These are phyloP conservation scores for Dromiciops gliroides DNA, from an alignment of 2,113 vertebrate species.

Conservation along the genomic window DNA sequence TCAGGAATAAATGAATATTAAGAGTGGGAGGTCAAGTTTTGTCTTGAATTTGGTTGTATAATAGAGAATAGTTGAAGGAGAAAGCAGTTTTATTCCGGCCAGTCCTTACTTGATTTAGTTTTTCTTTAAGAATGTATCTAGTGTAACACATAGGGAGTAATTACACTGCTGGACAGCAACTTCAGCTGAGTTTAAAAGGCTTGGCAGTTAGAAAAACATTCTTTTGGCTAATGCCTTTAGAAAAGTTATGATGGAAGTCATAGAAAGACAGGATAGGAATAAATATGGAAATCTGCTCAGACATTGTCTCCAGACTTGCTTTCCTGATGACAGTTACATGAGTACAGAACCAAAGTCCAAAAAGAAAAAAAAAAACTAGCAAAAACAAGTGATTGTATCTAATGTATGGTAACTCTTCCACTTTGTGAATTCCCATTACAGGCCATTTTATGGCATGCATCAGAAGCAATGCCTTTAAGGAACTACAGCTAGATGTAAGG, in stretches of 20 bases:
- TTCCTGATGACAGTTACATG: constrained; percentile 53
- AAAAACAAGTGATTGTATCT: constrained; percentile 43
- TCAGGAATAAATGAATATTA: neutral
- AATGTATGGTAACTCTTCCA: constrained; percentile 49
- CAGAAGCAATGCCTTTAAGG: constrained; percentile 39
- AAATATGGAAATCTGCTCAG: constrained; percentile 53
- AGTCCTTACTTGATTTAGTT: constrained; percentile 53
- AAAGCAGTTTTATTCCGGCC: constrained; percentile 50
- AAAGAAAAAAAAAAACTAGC: constrained; percentile 36
- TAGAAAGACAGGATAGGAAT: constrained; percentile 35
- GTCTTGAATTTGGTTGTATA: neutral
- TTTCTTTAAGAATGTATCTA: constrained; percentile 64
- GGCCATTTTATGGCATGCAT: neutral
- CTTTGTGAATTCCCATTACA: constrained; percentile 22
- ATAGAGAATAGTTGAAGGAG: neutral
- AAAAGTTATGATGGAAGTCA: constrained; percentile 68
- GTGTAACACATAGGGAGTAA: constrained; percentile 59
- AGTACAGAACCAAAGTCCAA: constrained; percentile 23
- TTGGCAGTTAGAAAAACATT: constrained; percentile 54
- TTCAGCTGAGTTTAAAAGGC: constrained; percentile 55
- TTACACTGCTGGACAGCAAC: constrained; percentile 59
- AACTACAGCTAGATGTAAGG: constrained; percentile 46
- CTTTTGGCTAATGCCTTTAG: constrained; percentile 38
- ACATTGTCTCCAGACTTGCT: constrained; percentile 54
- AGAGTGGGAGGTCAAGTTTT: constrained; percentile 6